phyloP scores from a whole-genome alignment of 2,888 invertebrate species.

The Norana najaformis region DNA sequence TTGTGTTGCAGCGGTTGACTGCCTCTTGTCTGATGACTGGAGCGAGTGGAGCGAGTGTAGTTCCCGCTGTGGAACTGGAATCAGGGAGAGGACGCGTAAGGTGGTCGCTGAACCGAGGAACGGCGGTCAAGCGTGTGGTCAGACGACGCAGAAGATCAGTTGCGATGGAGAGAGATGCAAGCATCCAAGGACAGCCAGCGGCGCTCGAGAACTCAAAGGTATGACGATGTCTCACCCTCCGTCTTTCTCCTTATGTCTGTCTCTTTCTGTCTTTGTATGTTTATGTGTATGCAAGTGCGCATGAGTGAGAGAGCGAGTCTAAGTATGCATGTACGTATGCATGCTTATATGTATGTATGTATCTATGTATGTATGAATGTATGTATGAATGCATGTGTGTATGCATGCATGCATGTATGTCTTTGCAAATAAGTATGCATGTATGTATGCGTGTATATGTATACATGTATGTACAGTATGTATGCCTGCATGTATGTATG shows the following conservation, averaged over 20 bases:
- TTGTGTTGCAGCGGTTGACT: conserved; percentile 20
- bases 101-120: conserved; percentile 25
- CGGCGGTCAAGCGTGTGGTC: conserved; percentile 22
- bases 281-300: neutral
- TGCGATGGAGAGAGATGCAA: conserved; percentile 32
- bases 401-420: no score
- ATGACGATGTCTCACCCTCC: neutral
- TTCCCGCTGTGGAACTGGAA: conserved; percentile 16
- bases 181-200: neutral
- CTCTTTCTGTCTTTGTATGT: neutral
- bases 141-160: conserved; percentile 10
- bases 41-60: conserved; percentile 29
- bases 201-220: conserved; percentile 15
- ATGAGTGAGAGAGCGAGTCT: neutral
- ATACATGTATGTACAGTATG: neutral
- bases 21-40: conserved; percentile 26
- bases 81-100: neutral
- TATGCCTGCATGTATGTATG: neutral
- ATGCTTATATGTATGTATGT: neutral
- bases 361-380: neutral
- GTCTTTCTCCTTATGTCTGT: neutral
- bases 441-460: neutral
- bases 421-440: no score
- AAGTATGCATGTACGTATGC: neutral
- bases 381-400: neutral